Conservation (phyloP, 2,113 vertebrate genomes). For the Trogon surrucura region DNA sequence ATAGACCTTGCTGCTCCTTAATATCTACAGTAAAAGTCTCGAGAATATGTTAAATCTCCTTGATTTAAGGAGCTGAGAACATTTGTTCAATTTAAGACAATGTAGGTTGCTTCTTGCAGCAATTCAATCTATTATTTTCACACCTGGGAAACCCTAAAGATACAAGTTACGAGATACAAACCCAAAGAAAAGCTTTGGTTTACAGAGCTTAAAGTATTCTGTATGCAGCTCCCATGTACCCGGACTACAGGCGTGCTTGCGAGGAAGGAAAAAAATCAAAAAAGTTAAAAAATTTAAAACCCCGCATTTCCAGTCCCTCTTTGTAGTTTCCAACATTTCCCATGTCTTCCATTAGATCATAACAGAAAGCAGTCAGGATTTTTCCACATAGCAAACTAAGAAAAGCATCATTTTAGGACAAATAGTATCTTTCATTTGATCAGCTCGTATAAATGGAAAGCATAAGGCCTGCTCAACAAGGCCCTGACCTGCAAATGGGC, state of each 20-base stretch:
- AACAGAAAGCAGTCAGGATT: not conserved
- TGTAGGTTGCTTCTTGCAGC: not conserved
- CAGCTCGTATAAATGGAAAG: not conserved
- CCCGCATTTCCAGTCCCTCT: not conserved
- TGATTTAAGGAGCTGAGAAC: not conserved
- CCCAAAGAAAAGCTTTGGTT: not conserved
- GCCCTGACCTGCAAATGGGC: not conserved
- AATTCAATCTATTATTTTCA: not conserved
- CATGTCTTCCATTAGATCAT: not conserved
- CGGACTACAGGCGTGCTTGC: not conserved
- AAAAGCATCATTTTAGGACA: not conserved
- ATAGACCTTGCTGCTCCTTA: not conserved
- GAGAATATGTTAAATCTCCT: not conserved
- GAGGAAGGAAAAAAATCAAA: not conserved
- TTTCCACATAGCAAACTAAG: not conserved
- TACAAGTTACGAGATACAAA: not conserved
- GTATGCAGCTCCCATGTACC: not conserved
- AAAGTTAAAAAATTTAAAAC: not conserved
- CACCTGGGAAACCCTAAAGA: not conserved
- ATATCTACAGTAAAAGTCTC: not conserved
- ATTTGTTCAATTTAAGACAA: not conserved
- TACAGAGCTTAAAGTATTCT: not conserved
- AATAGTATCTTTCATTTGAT: not conserved
- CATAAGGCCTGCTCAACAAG: not conserved
- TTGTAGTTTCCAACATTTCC: not conserved